phyloP scores from a whole-genome alignment of 2,888 invertebrate species.

The Pterostichus niger region DNA sequence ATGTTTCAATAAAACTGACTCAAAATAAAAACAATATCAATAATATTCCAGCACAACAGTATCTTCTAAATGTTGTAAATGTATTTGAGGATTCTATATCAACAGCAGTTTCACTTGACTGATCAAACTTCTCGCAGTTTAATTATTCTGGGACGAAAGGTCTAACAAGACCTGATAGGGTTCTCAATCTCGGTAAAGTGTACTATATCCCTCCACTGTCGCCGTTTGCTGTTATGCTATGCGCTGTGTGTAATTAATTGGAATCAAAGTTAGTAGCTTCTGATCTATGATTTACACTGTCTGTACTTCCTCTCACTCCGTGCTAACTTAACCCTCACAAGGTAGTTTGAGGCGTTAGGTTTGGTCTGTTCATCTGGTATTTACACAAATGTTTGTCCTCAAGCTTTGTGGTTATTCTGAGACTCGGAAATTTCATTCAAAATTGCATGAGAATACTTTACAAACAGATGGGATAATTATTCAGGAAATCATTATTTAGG shows the following conservation, averaged over 20 bases:
- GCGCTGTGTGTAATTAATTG: slow-evolving; percentile 74
- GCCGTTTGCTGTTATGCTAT: slow-evolving; percentile 13
- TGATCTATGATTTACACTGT: slow-evolving; percentile 71
- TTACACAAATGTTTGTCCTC: slow-evolving; percentile 47
- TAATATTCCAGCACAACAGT: too few relatives aligned
- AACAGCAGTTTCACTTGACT: too few relatives aligned
- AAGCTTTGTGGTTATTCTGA: slow-evolving; percentile 5
- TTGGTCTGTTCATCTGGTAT: neutral
- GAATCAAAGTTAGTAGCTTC: slow-evolving; percentile 77
- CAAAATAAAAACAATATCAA: too few relatives aligned
- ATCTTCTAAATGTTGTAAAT: too few relatives aligned
- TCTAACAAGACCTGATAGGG: neutral
- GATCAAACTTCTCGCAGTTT: neutral
- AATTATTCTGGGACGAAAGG: slow-evolving; percentile 19
- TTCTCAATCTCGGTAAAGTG: neutral
- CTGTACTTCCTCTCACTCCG: slow-evolving; percentile 29
- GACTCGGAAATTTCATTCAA: neutral
- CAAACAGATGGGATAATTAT: slow-evolving; percentile 1
- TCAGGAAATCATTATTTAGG: too few relatives aligned
- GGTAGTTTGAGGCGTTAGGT: slow-evolving; percentile 2
- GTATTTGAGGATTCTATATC: too few relatives aligned
- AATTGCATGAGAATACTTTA: neutral
- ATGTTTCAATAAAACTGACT: too few relatives aligned
- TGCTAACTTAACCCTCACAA: neutral
- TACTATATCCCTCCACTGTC: neutral